Conservation (phyloP, 2,113 vertebrate genomes). For the Orthonyx spaldingii region DNA sequence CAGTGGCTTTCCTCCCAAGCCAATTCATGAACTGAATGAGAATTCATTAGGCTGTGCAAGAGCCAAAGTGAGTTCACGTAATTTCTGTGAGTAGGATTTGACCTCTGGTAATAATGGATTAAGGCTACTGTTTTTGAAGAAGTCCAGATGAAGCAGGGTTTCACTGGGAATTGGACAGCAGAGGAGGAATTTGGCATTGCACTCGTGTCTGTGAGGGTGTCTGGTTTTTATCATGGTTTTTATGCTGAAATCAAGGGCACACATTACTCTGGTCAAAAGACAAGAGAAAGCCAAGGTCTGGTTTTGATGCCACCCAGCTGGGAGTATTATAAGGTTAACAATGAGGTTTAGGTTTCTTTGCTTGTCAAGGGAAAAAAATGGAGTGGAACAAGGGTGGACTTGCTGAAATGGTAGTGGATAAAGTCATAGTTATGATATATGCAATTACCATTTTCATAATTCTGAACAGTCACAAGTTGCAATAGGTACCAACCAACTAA, state of each 20-base stretch:
- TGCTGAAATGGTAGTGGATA: not conserved
- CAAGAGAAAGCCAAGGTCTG: not conserved
- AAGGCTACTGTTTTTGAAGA: not conserved
- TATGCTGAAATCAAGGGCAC: not conserved
- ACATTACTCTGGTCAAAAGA: not conserved
- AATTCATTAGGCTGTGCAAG: not conserved
- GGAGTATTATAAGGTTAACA: not conserved
- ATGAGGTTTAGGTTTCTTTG: not conserved
- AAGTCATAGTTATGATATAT: not conserved
- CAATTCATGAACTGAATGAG: not conserved
- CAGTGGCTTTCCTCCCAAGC: not conserved
- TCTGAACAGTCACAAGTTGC: not conserved
- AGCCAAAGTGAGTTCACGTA: not conserved
- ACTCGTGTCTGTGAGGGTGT: not conserved
- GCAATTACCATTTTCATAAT: not conserved
- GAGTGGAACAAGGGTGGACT: not conserved
- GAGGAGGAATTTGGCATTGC: not conserved
- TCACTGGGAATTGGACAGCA: not conserved
- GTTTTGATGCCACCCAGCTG: not conserved
- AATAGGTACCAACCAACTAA: not conserved
- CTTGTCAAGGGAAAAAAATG: not conserved
- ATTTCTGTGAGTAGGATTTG: constrained; percentile 15
- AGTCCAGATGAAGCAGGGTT: not conserved
- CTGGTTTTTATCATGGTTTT: not conserved
- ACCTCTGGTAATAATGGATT: not conserved